A percentile compares a stretch with the other conserved stretches of the same genome.
phyloP scores from a whole-genome alignment of 2,113 vertebrate species.

The Boulengerochromis microlepis region DNA sequence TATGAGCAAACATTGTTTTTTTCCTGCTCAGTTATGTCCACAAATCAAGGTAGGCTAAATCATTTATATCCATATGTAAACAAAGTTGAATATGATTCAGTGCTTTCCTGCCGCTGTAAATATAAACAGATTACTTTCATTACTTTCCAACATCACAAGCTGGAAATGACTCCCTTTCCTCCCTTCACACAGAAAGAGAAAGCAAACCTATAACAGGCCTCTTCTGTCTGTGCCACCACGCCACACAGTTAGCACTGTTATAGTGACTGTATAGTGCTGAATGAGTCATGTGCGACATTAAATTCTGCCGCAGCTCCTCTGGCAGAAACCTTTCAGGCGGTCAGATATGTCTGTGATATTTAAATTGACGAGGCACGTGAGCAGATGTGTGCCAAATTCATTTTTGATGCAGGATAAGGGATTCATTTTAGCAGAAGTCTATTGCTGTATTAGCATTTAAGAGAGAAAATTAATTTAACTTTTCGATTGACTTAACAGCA shows the following conservation, averaged over 20 bases:
- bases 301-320: neutral
- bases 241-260: neutral
- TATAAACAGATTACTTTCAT: neutral
- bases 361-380: neutral
- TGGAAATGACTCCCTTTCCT: neutral
- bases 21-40: neutral
- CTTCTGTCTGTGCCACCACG: neutral
- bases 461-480: conserved; percentile 27
- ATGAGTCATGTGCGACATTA: neutral
- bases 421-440: neutral
- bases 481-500: conserved; percentile 30
- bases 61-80: neutral
- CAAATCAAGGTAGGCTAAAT: neutral
- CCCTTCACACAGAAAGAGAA: neutral
- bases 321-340: neutral
- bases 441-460: conserved; percentile 29
- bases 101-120: neutral
- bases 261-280: neutral
- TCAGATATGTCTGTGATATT: neutral
- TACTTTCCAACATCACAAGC: neutral
- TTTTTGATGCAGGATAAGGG: neutral
- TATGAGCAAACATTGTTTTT: neutral
- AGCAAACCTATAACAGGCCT: neutral
- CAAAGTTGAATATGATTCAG: neutral
- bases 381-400: neutral